These are phyloP conservation scores for Chlorops oryzae DNA, from an alignment of 1,140 invertebrate species.

Conservation along the genomic window DNA sequence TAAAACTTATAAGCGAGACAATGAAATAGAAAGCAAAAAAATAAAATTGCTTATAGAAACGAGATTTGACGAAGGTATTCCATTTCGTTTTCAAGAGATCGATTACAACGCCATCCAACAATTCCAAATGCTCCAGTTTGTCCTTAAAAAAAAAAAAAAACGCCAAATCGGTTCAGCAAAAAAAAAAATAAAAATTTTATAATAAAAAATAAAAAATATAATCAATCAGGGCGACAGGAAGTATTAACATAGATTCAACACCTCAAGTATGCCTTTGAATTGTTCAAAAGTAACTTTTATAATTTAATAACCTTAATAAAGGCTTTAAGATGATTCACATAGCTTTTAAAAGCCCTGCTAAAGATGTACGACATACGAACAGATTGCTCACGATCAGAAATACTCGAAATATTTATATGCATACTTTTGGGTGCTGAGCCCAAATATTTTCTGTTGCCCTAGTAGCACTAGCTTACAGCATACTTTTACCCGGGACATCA, in stretches of 20 bases:
- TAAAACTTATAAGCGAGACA: constrained; percentile 79
- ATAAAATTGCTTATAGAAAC: constrained; percentile 89
- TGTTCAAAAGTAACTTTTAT: not conserved
- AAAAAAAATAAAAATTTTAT: not conserved
- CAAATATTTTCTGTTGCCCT: too few species aligned
- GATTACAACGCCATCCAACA: constrained; percentile 91
- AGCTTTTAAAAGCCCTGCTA: too few species aligned
- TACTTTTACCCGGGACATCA: too few species aligned
- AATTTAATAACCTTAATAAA: too few species aligned
- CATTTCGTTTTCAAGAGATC: constrained; percentile 95
- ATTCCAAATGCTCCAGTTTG: constrained; percentile 87
- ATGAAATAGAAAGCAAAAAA: constrained; percentile 86
- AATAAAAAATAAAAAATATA: not conserved
- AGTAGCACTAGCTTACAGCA: too few species aligned
- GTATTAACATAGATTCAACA: too few species aligned
- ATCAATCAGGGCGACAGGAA: not conserved
- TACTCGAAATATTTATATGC: too few species aligned
- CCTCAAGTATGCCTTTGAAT: too few species aligned
- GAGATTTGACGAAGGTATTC: constrained; percentile 93
- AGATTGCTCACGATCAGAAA: too few species aligned
- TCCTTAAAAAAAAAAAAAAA: constrained; percentile 57
- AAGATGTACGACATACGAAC: too few species aligned
- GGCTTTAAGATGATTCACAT: too few species aligned
- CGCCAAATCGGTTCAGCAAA: not conserved
- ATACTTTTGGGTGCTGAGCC: too few species aligned